Evolutionary conservation across 1,140 invertebrate genomes (phyloP), one percentile per base, ranked within the genome.

Genomic region (Pseudomyrmex sp.): DNA sequence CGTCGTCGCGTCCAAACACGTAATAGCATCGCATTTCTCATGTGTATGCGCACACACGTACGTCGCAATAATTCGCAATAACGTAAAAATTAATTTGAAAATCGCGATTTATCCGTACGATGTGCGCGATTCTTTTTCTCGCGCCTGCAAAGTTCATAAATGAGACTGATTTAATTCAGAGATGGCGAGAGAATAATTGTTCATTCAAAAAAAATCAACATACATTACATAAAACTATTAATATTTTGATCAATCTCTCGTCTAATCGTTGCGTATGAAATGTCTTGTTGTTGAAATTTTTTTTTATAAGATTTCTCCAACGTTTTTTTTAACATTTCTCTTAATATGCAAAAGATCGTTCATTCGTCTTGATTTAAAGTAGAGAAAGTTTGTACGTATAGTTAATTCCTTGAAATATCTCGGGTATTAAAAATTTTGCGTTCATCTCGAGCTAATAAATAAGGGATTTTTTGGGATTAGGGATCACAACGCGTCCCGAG

Each of bases 81-180:
- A 69, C n/a, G 35, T 35, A 35, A 0, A 35, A 35, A 54, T 58
- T 46, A 59, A 79, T 69, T 35, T n/a, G 35, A 69, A 68, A 77
- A 10, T 18, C n/a, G 23, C n/a, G 23, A 7, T 35, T 35, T 15
- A 7, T 10, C 13, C 20, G 23, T 12, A 10, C 23, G 5, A 50
- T 18, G 26, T 52, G 2, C 9, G 23, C 3, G 23, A 50, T 69
- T 26, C 5, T 68, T 58, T 10, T 18, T 18, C 26, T 52, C 5
- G 20, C 50, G 18, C 26, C 0, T 54, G 23, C 5, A 5, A 4
- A 3, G 20, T n/a, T n/a, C 26, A 61, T 61, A 23, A 61, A 61
- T 61, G 10, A 23, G 12, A 61, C 5, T 0, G 7, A 35, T 35
- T 35, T 35, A 35, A 35, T 35, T 35, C 5, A 35, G 35, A 35